Evolutionary conservation across 53 echinoderm and acorn worm species (phyloP).

Genomic region (Holothuria leucospilota): DNA sequence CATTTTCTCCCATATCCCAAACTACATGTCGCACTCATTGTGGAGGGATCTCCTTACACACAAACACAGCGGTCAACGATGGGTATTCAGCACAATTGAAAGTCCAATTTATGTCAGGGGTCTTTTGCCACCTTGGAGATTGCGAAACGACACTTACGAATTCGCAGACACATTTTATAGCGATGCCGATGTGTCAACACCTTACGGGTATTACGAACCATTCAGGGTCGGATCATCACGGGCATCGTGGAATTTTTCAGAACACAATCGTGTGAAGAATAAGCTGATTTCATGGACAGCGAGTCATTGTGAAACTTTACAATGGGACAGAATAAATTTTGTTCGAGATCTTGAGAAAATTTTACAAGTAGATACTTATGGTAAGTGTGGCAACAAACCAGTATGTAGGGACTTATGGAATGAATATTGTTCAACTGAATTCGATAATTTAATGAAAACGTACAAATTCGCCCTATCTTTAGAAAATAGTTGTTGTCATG

Average conservation of each 20-base stretch:
- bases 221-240: not conserved
- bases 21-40: not conserved
- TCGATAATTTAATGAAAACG: not conserved
- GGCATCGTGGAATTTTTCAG: not conserved
- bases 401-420: not conserved
- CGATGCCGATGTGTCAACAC: not conserved
- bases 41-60: not conserved
- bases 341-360: not conserved
- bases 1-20: not conserved
- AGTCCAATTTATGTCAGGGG: conserved; percentile 30
- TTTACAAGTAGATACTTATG: conserved; percentile 6
- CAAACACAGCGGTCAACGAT: conserved; percentile 9
- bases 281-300: conserved; percentile 25
- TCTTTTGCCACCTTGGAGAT: not conserved
- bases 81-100: conserved; percentile 29
- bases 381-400: conserved; percentile 9
- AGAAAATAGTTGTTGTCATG: conserved; percentile 13
- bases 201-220: conserved; percentile 18
- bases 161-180: conserved; percentile 8
- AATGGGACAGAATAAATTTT: conserved; percentile 21
- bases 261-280: not conserved
- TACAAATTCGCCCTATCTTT: conserved; percentile 5
- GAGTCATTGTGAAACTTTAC: conserved; percentile 38
- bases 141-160: conserved; percentile 4
- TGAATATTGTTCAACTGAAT: conserved; percentile 14